Evolutionary conservation across 2,113 vertebrate genomes (phyloP), one percentile per base, ranked within the genome.

Genomic region (Anthoscopus minutus): DNA sequence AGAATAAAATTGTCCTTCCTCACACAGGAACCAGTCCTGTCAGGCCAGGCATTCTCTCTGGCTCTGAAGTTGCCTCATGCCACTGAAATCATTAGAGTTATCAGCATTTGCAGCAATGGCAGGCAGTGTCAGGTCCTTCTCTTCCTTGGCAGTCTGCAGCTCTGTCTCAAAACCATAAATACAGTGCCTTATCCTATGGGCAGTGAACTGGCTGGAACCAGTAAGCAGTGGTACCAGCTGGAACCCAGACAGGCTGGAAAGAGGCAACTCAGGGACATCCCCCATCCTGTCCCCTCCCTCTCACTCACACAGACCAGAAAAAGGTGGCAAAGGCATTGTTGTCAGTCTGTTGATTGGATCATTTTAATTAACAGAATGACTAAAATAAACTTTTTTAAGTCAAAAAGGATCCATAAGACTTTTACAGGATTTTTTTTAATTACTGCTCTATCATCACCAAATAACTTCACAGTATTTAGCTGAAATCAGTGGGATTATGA

Each of bases 201-300:
- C 27, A 66, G 44, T 22, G 40, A 81, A 27, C 30, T 71, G 74
- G 42, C n/a, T 51, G 35, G 70, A 77, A 80, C 57, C 42, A 79
- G 37, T 7, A 37, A 72, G 37, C 18, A 51, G 61, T 37, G 40
- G 18, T 19, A 87, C 17, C 44, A 88, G 48, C n/a, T 82, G 54
- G 71, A 89, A 77, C 11, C 15, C 62, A 24, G n/a, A 40, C 18
- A 77, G 27, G 21, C 16, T 57, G 17, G 77, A 72, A 82, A 72
- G 24, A 72, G 11, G 57, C 18, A 69, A 61, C 6, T 15, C 57
- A 80, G 28, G 15, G 45, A 53, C 5, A 30, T 4, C 13, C 8
- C 7, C 3, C 27, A 27, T 15, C 9, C 5, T 4, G 4, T 12
- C 8, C 23, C 7, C 12, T 17, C 7, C 5, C 12, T 30, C 27